These are phyloP conservation scores for Pontoporia blainvillei DNA, from an alignment of 2,113 vertebrate species.

Conservation along the genomic window DNA sequence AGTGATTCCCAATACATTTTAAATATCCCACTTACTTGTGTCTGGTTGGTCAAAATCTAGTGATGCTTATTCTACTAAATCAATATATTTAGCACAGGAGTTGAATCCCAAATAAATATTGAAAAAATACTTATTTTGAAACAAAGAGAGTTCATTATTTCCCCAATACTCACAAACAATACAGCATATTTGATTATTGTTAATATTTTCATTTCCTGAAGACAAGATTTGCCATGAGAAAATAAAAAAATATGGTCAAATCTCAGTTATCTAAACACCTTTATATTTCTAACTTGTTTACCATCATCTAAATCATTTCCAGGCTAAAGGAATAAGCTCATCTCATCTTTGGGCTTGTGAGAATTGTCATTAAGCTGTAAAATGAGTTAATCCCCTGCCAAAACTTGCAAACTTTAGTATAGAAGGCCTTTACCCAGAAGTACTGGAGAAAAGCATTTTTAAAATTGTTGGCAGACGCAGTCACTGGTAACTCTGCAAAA, in stretches of 20 bases:
- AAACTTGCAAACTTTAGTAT: not conserved
- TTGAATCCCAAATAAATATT: not conserved
- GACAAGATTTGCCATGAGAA: not conserved
- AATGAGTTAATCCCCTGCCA: not conserved
- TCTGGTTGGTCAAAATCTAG: not conserved
- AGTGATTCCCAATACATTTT: not conserved
- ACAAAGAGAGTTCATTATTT: not conserved
- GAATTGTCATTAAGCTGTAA: not conserved
- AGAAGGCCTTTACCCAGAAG: not conserved
- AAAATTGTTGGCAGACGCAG: not conserved
- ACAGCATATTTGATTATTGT: not conserved
- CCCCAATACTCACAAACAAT: not conserved
- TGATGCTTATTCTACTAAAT: not conserved
- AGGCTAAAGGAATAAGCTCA: not conserved
- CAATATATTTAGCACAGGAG: not conserved
- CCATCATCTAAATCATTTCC: not conserved
- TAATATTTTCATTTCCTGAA: slow-evolving; percentile 3
- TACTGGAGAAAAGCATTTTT: not conserved
- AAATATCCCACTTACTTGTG: not conserved
- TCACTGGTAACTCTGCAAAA: not conserved
- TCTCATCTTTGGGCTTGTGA: not conserved
- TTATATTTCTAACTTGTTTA: not conserved
- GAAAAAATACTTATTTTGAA: not conserved
- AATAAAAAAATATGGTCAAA: not conserved
- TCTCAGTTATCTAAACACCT: not conserved